A percentile compares a stretch with the other conserved stretches of the same genome.
These are phyloP conservation scores for Imbricaverruca yamaguchii DNA, from an alignment of 2,888 invertebrate genomes.

Conservation along the genomic window DNA sequence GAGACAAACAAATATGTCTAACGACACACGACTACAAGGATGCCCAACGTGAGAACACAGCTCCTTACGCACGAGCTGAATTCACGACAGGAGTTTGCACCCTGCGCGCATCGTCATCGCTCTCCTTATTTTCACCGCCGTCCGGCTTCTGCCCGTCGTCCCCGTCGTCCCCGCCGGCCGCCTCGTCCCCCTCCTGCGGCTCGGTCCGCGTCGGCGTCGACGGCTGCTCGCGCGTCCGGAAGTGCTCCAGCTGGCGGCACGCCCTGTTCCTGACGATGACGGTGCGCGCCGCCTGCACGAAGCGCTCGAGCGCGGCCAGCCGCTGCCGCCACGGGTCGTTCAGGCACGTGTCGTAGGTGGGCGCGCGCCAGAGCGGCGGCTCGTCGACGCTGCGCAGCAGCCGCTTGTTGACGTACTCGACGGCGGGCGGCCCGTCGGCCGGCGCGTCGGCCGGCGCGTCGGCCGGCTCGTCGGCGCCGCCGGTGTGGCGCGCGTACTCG, in stretches of 20 bases:
- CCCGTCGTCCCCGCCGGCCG: no score
- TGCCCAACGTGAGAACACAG: no score
- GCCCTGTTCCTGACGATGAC: neutral
- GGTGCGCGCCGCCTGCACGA: neutral
- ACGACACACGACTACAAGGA: no score
- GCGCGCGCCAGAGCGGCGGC: neutral
- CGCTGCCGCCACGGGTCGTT: neutral
- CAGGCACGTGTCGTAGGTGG: neutral
- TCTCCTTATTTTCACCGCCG: no score
- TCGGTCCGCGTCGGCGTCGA: no score
- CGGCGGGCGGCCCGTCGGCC: neutral
- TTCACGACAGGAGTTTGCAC: no score
- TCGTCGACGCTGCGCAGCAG: neutral
- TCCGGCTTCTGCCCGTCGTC: no score
- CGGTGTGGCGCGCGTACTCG: neutral
- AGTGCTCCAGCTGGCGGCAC: neutral
- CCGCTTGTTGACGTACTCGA: neutral
- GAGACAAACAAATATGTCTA: no score
- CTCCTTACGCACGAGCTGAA: no score
- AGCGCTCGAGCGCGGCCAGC: neutral
- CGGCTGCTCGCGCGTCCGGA: neutral
- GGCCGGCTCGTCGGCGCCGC: neutral
- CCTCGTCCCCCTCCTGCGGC: no score
- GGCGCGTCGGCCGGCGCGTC: no score
- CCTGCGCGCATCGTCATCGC: no score